Conservation (phyloP, 2,113 vertebrate genomes). For the human (Homo sapiens) region GRCh38 chr18:79388001-79388500, state of each 20-base stretch:
- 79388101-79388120: no score
- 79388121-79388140: neutral
- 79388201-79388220: neutral
- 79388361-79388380: neutral
- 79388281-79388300: neutral
- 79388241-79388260: fast-evolving
- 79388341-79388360: neutral
- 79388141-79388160: neutral
- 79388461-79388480: neutral
- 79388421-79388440: neutral
- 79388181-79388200: neutral
- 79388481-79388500: neutral
- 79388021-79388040: fast-evolving
- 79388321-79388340: no score
- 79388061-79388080: no score
- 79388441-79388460: neutral
- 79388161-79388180: neutral
- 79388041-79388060: neutral
- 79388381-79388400: neutral
- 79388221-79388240: neutral
- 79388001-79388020: neutral
- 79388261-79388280: neutral
- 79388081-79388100: no score
- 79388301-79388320: neutral
- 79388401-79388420: neutral